Conservation (phyloP, 2,113 vertebrate species). For the Ammodytes marinus region DNA sequence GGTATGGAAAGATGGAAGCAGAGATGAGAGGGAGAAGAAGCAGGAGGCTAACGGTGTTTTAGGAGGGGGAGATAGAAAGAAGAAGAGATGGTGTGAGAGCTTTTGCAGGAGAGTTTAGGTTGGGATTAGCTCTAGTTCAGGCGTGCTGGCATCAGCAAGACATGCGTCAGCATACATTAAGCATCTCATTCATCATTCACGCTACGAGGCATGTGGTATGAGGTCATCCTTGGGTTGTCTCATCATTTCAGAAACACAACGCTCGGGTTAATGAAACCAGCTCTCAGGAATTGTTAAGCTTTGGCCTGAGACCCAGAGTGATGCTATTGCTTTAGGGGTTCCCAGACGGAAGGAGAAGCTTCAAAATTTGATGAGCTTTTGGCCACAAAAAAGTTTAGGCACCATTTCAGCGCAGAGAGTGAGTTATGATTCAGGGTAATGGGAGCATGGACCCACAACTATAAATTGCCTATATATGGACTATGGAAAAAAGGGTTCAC, state of each 20-base stretch:
- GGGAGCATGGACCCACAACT: not conserved
- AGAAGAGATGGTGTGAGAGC: constrained; percentile 25
- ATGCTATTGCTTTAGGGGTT: constrained; percentile 19
- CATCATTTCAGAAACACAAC: constrained; percentile 24
- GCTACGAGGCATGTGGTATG: constrained; percentile 37
- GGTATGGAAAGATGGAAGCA: constrained; percentile 44
- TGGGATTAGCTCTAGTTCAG: constrained; percentile 52
- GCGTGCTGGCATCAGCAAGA: constrained; percentile 57
- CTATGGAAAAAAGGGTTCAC: not conserved
- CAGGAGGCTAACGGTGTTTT: constrained; percentile 3
- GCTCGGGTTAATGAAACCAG: constrained; percentile 41
- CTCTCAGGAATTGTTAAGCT: constrained; percentile 32
- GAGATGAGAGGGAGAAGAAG: constrained; percentile 20
- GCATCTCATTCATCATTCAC: constrained; percentile 69
- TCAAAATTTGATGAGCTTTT: constrained; percentile 36
- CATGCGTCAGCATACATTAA: constrained; percentile 74
- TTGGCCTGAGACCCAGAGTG: not conserved
- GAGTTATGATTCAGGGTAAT: constrained; percentile 12
- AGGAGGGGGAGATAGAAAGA: constrained; percentile 14
- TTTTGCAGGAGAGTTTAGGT: constrained; percentile 45
- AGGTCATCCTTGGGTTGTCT: constrained; percentile 56
- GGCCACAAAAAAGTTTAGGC: constrained; percentile 8
- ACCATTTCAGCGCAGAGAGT: not conserved
- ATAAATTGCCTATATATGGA: not conserved
- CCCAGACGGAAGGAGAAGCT: not conserved